phyloP scores from a whole-genome alignment of 2,113 vertebrate genomes.

The Acrocephalus kingi region DNA sequence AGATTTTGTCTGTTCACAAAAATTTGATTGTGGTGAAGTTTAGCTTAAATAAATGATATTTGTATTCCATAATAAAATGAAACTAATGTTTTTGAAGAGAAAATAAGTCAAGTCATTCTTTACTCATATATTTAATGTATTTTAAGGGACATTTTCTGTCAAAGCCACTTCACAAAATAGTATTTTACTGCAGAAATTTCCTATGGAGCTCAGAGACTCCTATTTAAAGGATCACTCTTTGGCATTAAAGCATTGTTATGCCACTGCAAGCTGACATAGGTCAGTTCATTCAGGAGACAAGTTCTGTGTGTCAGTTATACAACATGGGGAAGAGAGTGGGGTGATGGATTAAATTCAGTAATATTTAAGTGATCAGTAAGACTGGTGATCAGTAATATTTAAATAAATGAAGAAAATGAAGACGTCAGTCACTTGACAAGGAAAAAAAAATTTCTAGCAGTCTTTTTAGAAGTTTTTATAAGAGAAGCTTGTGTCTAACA shows the following conservation, averaged over 20 bases:
- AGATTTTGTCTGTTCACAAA: neutral
- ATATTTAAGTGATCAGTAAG: neutral
- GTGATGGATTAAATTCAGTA: neutral
- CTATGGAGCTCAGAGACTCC: neutral
- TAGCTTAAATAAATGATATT: constrained; percentile 21
- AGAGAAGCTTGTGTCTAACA: neutral
- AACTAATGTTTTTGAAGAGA: neutral
- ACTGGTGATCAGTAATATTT: neutral
- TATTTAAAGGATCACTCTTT: neutral
- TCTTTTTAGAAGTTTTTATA: neutral
- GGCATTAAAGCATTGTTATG: neutral
- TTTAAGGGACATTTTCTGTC: constrained; percentile 11
- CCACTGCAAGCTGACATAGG: neutral
- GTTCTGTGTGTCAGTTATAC: neutral
- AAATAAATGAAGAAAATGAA: neutral
- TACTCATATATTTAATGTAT: constrained; percentile 9
- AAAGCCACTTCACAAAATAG: neutral
- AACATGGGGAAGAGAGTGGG: neutral
- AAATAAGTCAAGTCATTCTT: constrained; percentile 5
- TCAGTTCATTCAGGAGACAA: neutral
- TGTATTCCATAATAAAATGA: constrained; percentile 32
- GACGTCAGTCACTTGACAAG: neutral
- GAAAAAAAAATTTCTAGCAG: neutral
- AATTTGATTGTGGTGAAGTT: constrained; percentile 15
- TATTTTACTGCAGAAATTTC: constrained; percentile 11